Conservation (phyloP, 2,797 vertebrate species). For the Chelon labrosus region DNA sequence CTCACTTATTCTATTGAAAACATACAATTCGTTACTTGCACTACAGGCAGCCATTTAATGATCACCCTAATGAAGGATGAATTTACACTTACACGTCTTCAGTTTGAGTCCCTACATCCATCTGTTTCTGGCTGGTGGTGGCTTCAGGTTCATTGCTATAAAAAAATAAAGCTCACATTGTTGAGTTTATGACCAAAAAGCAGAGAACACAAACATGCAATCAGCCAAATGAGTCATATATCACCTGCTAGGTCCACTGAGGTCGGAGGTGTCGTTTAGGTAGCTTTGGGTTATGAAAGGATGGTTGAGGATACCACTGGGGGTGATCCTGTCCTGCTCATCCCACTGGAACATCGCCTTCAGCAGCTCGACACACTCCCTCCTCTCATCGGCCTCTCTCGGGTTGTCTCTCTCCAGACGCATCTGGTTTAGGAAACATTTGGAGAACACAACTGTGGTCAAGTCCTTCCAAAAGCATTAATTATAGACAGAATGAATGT, state of each 20-base stretch:
- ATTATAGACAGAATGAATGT: too few species aligned
- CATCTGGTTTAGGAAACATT: too few species aligned
- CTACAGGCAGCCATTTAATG: too few species aligned
- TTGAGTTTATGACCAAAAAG: too few species aligned
- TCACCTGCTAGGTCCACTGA: background rate
- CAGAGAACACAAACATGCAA: too few species aligned
- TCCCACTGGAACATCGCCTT: background rate
- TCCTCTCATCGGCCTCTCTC: background rate
- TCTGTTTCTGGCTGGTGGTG: background rate
- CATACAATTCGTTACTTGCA: too few species aligned
- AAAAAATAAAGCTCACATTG: background rate
- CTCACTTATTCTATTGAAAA: too few species aligned
- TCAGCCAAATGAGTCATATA: too few species aligned
- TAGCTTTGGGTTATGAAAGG: conserved; percentile 12
- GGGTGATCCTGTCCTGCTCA: conserved; percentile 5
- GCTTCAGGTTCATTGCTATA: background rate
- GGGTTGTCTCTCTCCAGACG: background rate
- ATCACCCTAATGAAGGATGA: too few species aligned
- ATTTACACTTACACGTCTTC: too few species aligned
- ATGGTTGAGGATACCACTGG: background rate
- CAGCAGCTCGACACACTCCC: conserved; percentile 11
- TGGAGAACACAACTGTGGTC: background rate
- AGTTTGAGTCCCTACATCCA: too few species aligned
- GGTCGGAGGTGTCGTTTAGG: background rate
- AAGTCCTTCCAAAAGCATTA: background rate